phyloP scores from a whole-genome alignment of 92 coral and sea anemone genomes.

The Siderastrea radians region DNA sequence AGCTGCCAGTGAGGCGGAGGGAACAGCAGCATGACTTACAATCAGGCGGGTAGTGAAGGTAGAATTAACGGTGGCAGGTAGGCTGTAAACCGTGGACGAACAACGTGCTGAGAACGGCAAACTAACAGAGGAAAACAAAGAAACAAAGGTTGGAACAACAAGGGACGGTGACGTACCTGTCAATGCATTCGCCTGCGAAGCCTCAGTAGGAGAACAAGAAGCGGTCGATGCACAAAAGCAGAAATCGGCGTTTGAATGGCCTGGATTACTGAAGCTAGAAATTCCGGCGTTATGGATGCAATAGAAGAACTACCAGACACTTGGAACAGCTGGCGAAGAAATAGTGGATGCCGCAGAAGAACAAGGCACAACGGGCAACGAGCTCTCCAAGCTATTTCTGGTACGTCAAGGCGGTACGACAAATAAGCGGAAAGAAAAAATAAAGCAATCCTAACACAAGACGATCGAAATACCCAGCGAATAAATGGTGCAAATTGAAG shows the following conservation, averaged over 20 bases:
- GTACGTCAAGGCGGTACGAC: not conserved
- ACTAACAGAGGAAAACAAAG: not conserved
- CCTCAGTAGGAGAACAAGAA: not conserved
- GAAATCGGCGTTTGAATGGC: not conserved
- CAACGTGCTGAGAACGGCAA: not conserved
- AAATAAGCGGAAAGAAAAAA: too few species aligned
- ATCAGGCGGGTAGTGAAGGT: too few species aligned
- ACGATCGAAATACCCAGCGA: too few species aligned
- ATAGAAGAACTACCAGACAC: not conserved
- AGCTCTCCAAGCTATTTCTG: not conserved
- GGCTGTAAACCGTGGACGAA: not conserved
- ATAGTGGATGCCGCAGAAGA: not conserved
- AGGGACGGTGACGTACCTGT: conserved; percentile 1
- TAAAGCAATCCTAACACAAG: too few species aligned
- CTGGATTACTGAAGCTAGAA: too few species aligned
- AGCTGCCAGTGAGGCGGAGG: not conserved
- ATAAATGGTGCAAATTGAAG: too few species aligned
- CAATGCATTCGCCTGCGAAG: not conserved
- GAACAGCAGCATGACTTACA: not conserved
- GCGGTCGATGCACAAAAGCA: not conserved
- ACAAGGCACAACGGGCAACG: not conserved
- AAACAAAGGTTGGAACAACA: conserved; percentile 1
- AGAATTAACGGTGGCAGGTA: not conserved
- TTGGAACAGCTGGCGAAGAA: not conserved
- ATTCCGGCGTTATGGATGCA: too few species aligned